phyloP scores from a whole-genome alignment of 2,888 invertebrate genomes.

The Phaonia tiefii region DNA sequence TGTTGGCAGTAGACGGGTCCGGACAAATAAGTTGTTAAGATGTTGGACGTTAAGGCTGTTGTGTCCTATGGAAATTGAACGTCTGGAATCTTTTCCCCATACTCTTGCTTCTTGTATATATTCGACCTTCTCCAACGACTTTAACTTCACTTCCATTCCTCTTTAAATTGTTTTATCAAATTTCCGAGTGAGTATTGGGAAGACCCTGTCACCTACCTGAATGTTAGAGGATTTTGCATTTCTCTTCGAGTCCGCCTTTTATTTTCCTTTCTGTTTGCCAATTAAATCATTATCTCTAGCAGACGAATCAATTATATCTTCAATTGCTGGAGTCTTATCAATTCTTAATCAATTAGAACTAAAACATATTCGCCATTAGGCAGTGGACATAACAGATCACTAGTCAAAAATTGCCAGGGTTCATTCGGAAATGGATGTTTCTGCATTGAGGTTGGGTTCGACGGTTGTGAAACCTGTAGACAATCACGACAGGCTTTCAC shows the following conservation, averaged over 20 bases:
- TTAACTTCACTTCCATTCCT: too few species aligned
- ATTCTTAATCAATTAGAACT: conserved; percentile 62
- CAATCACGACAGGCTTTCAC: conserved; percentile 57
- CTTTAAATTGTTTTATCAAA: too few species aligned
- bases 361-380: conserved; percentile 58
- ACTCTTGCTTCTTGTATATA: too few species aligned
- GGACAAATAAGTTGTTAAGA: too few species aligned
- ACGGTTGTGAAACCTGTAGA: conserved; percentile 51
- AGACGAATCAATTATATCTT: conserved; percentile 36
- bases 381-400: conserved; percentile 53
- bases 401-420: conserved; percentile 55
- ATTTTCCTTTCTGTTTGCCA: conserved; percentile 73
- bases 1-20: too few species aligned
- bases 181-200: too few species aligned
- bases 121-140: too few species aligned
- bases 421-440: conserved; percentile 59
- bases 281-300: conserved; percentile 35
- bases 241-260: conserved; percentile 41
- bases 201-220: conserved; percentile 49
- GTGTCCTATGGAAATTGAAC: too few species aligned
- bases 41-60: too few species aligned
- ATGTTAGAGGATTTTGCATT: conserved; percentile 45
- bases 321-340: conserved; percentile 51
- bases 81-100: too few species aligned
- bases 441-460: conserved; percentile 48